phyloP scores from a whole-genome alignment of 2,888 invertebrate species.

The Mimumesa dahlbomi region DNA sequence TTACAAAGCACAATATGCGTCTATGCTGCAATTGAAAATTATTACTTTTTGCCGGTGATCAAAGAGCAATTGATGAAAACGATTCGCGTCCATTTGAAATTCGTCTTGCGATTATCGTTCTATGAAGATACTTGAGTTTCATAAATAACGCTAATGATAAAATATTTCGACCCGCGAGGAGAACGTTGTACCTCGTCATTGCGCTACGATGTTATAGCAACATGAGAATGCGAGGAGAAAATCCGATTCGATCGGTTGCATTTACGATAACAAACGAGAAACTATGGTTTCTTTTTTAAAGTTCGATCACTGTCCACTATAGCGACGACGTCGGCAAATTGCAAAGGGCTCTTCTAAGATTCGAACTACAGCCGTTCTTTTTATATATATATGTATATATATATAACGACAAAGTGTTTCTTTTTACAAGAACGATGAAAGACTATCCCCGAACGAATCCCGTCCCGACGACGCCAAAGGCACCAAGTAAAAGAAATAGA shows the following conservation, averaged over 20 bases:
- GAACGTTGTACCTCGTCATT: not conserved
- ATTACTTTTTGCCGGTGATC: constrained; percentile 12
- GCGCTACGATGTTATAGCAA: constrained; percentile 13
- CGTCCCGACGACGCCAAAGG: constrained; percentile 60
- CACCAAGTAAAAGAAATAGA: constrained; percentile 61
- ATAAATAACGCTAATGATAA: too few relatives aligned
- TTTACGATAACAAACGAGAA: constrained; percentile 14
- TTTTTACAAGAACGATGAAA: constrained; percentile 50
- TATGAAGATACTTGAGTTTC: not conserved
- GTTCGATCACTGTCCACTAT: constrained; percentile 23
- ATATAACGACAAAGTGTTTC: too few relatives aligned
- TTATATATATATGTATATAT: constrained; percentile 8
- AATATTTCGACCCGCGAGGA: constrained; percentile 4
- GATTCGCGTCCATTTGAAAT: constrained; percentile 5
- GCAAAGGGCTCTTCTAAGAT: constrained; percentile 12
- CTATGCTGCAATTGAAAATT: not conserved
- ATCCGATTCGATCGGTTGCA: constrained; percentile 10
- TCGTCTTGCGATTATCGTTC: not conserved
- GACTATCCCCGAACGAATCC: constrained; percentile 51
- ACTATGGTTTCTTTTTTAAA: too few relatives aligned
- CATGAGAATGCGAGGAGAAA: constrained; percentile 21
- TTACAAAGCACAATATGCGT: constrained; percentile 1
- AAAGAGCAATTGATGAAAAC: constrained; percentile 29
- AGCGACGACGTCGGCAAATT: constrained; percentile 42
- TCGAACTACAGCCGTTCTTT: constrained; percentile 27